Evolutionary conservation across 2,888 invertebrate species (phyloP).

Genomic region (Salpingus planirostris): DNA sequence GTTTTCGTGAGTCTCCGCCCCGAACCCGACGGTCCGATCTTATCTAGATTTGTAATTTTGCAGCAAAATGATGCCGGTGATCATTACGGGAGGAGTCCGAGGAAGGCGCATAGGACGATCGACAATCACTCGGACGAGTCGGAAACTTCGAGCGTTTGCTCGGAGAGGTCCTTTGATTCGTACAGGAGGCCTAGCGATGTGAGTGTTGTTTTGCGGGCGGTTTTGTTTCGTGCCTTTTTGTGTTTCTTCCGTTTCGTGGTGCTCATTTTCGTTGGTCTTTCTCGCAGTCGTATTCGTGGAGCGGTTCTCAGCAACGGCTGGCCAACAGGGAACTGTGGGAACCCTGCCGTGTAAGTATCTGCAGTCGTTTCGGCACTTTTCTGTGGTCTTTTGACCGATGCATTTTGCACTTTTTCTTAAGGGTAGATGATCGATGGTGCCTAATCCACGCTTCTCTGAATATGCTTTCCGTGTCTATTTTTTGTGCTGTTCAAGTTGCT

Average conservation of each 20-base stretch:
- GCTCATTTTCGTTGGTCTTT: too few relatives aligned
- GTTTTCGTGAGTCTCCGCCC: slow-evolving; percentile 53
- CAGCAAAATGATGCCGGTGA: slow-evolving; percentile 33
- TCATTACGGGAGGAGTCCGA: slow-evolving; percentile 32
- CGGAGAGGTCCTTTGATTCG: slow-evolving; percentile 80
- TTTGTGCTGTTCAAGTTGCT: too few relatives aligned
- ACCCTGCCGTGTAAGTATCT: slow-evolving; percentile 44
- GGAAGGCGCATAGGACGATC: slow-evolving; percentile 34
- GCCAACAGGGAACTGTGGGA: slow-evolving; percentile 57
- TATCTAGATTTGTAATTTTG: too few relatives aligned
- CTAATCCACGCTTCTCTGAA: too few relatives aligned
- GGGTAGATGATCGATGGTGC: too few relatives aligned
- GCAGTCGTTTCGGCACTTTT: too few relatives aligned
- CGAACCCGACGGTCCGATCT: too few relatives aligned
- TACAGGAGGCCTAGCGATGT: slow-evolving; percentile 73
- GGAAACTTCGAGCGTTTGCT: slow-evolving; percentile 93
- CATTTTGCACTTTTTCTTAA: too few relatives aligned
- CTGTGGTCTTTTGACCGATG: too few relatives aligned
- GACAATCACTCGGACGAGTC: slow-evolving; percentile 82
- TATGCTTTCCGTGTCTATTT: too few relatives aligned
- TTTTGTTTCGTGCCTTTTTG: slow-evolving; percentile 5
- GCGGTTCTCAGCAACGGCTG: slow-evolving; percentile 69
- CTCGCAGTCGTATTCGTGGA: slow-evolving; percentile 70
- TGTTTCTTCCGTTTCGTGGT: slow-evolving; percentile 18
- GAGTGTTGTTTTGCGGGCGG: slow-evolving; percentile 36